Conservation (phyloP, 2,113 vertebrate species). For the Myotis yumanensis region DNA sequence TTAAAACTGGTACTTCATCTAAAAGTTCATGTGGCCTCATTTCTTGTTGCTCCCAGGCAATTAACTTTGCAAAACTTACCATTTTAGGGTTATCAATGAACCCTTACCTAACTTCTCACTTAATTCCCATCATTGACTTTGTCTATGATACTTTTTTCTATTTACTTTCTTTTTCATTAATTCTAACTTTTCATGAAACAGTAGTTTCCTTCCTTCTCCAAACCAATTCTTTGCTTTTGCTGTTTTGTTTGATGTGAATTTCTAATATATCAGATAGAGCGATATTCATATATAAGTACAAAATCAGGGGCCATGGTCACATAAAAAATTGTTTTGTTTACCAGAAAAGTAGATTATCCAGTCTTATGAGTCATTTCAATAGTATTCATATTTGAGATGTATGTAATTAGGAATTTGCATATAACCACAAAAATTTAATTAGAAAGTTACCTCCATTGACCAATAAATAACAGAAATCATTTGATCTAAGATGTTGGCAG, state of each 20-base stretch:
- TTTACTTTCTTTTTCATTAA: not conserved
- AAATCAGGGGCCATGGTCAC: not conserved
- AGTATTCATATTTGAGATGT: not conserved
- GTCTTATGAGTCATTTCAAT: not conserved
- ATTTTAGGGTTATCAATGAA: not conserved
- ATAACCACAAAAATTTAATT: not conserved
- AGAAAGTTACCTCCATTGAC: not conserved
- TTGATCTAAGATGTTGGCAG: not conserved
- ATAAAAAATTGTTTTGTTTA: not conserved
- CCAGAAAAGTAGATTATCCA: not conserved
- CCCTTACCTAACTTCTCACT: not conserved
- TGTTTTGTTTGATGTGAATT: not conserved
- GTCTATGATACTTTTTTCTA: not conserved
- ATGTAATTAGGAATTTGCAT: not conserved
- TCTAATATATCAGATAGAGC: constrained; percentile 10
- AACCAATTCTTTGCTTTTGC: not conserved
- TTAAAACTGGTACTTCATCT: not conserved
- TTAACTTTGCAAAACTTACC: not conserved
- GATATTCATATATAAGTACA: not conserved
- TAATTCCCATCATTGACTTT: not conserved
- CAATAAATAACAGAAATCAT: not conserved
- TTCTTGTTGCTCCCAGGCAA: not conserved
- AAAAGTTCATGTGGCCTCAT: not conserved
- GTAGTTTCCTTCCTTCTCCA: not conserved
- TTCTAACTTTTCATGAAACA: not conserved